Percentiles rank a stretch among this genome's conserved stretches.
Conservation (phyloP, 64 coral and sea anemone genomes). For the Montipora capricornis region DNA sequence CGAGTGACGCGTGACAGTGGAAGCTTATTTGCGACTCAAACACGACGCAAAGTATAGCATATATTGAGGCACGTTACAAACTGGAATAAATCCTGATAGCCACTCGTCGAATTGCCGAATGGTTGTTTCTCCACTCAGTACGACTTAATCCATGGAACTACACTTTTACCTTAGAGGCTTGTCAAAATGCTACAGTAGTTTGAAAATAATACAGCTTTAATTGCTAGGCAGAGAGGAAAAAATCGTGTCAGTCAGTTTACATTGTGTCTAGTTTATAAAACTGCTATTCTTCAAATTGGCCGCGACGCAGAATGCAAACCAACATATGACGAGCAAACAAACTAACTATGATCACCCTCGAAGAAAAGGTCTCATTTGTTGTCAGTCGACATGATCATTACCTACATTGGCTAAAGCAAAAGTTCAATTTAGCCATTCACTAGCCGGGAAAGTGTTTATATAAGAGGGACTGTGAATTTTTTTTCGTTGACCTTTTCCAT, state of each 20-base stretch:
- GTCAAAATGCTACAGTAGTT: slow-evolving; percentile 13
- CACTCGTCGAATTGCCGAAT: no score
- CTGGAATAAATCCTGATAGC: no score
- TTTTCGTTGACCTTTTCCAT: no score
- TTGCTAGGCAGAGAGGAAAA: not conserved
- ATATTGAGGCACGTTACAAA: no score
- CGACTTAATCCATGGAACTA: not conserved
- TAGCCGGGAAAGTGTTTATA: no score
- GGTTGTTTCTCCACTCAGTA: no score
- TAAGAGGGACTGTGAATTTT: no score
- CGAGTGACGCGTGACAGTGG: no score
- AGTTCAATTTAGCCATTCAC: no score
- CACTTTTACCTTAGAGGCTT: not conserved
- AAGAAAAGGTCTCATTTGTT: not conserved
- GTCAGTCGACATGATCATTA: not conserved
- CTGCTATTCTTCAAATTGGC: not conserved
- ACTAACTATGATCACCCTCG: not conserved
- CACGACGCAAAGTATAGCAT: no score
- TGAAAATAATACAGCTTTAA: slow-evolving; percentile 17
- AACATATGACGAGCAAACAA: slow-evolving; percentile 20
- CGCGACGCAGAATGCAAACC: not conserved
- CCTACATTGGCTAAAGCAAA: not conserved
- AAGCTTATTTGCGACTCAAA: no score
- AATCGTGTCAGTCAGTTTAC: not conserved
- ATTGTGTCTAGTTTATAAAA: not conserved